Evolutionary conservation across 2,888 invertebrate genomes (phyloP).

Genomic region (Sinelater perroti): DNA sequence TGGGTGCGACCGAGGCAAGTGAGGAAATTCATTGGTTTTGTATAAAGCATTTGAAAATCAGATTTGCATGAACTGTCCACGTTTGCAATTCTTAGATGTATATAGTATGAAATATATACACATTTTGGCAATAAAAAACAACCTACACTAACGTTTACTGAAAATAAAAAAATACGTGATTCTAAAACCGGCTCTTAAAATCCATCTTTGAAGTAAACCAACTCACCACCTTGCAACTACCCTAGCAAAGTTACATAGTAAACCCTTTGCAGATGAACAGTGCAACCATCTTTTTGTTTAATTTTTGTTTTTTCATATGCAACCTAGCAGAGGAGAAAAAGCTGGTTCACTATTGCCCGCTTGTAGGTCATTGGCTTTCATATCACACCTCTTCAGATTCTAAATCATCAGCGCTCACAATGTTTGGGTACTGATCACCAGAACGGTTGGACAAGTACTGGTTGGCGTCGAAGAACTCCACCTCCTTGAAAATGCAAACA

Average conservation of each 20-base stretch:
- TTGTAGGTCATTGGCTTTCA: constrained; percentile 7
- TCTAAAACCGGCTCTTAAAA: too few species aligned
- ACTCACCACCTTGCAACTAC: too few species aligned
- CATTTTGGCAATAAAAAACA: constrained; percentile 21
- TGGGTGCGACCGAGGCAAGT: too few species aligned
- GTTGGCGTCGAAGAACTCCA: constrained; percentile 59
- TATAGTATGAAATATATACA: constrained; percentile 10
- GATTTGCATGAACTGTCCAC: constrained; percentile 4
- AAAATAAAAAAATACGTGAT: constrained; percentile 16
- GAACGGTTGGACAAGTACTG: constrained; percentile 57
- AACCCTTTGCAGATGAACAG: too few species aligned
- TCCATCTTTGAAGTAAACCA: constrained; percentile 1
- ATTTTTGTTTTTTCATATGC: too few species aligned
- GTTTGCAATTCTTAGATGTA: constrained; percentile 1
- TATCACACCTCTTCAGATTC: constrained; percentile 48
- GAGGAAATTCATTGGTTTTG: too few species aligned
- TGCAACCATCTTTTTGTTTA: too few species aligned
- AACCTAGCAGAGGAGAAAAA: too few species aligned
- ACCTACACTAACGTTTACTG: constrained; percentile 8
- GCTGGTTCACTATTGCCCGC: too few species aligned
- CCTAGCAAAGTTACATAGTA: too few species aligned
- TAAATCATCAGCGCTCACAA: constrained; percentile 49
- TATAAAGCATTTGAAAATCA: background rate
- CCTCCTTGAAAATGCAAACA: constrained; percentile 50
- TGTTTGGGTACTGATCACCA: constrained; percentile 47